These are phyloP conservation scores for Tenebrio molitor DNA, from an alignment of 1,140 invertebrate genomes.

Conservation along the genomic window DNA sequence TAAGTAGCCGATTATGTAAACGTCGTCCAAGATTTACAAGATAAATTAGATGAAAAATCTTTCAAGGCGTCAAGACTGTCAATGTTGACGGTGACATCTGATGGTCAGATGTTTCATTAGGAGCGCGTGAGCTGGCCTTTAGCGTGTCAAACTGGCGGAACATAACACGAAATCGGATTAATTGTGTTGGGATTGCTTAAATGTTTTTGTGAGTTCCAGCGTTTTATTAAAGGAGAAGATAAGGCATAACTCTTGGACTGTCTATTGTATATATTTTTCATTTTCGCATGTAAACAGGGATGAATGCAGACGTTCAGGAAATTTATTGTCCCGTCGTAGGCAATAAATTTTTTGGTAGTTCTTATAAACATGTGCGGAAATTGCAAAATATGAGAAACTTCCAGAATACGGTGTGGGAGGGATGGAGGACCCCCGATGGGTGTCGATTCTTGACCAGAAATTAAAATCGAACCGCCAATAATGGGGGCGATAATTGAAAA, in stretches of 20 bases:
- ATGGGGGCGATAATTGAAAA: conserved; percentile 24
- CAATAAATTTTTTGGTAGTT: conserved; percentile 32
- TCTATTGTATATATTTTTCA: conserved; percentile 39
- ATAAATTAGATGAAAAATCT: too few species aligned
- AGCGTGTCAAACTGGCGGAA: too few species aligned
- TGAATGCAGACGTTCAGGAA: conserved; percentile 27
- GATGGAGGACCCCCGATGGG: too few species aligned
- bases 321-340: conserved; percentile 28
- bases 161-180: too few species aligned
- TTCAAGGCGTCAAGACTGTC: too few species aligned
- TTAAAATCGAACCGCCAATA: conserved; percentile 10
- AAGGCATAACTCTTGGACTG: conserved; percentile 27
- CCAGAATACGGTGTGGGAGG: too few species aligned
- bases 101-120: too few species aligned
- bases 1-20: too few species aligned
- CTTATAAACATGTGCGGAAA: conserved; percentile 4
- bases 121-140: too few species aligned
- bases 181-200: too few species aligned
- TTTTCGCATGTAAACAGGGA: conserved; percentile 37
- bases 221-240: conserved; percentile 7
- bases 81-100: too few species aligned
- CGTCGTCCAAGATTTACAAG: too few species aligned
- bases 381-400: conserved; percentile 6
- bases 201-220: background rate
- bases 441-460: conserved; percentile 5